Percentiles rank a stretch among this genome's conserved stretches.
phyloP scores from a whole-genome alignment of 2,113 vertebrate genomes.

The Ictidomys tridecemlineatus region DNA sequence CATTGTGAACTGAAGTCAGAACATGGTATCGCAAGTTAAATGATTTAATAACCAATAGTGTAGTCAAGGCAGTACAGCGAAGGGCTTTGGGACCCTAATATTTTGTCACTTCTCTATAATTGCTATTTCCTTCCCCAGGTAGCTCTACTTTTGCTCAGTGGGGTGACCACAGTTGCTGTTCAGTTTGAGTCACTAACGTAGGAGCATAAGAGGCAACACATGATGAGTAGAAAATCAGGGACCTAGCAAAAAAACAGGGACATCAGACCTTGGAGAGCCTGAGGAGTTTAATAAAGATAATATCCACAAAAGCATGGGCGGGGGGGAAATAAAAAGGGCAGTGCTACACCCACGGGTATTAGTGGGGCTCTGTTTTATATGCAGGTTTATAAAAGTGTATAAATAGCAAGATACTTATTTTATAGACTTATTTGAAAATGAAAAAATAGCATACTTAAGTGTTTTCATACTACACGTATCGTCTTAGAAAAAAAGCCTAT shows the following conservation, averaged over 20 bases:
- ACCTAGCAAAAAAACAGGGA: background rate
- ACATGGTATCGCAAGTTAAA: background rate
- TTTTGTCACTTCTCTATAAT: background rate
- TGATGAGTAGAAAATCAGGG: background rate
- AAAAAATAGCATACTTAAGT: background rate
- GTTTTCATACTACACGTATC: background rate
- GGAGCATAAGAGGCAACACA: background rate
- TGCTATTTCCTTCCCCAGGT: background rate
- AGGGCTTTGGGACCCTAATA: background rate
- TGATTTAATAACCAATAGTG: background rate
- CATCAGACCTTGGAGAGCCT: background rate
- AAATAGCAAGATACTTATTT: background rate
- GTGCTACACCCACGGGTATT: accelerated
- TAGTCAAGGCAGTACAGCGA: background rate
- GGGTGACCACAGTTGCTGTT: background rate
- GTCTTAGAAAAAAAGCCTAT: background rate
- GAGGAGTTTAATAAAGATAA: background rate
- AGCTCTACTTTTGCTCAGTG: background rate
- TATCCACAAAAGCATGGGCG: background rate
- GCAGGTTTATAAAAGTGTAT: background rate
- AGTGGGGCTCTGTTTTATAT: background rate
- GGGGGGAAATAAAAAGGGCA: background rate
- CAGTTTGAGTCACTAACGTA: background rate
- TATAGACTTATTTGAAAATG: background rate
- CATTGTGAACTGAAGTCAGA: background rate